These are phyloP conservation scores for Orchestes rusci DNA, from an alignment of 2,888 invertebrate genomes.

Conservation along the genomic window DNA sequence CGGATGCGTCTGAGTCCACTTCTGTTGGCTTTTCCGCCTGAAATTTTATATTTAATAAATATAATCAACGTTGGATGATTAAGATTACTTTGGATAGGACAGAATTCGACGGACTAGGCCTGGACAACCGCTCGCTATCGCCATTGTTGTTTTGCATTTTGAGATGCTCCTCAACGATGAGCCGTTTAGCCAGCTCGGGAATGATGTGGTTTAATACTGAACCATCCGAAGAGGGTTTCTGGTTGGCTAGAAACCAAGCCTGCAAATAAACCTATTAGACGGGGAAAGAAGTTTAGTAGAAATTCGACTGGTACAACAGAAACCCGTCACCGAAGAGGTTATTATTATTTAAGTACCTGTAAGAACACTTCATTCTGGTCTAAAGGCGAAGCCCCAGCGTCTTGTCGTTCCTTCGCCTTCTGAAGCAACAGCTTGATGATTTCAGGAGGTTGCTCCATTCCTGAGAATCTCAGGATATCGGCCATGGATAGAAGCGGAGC, in stretches of 20 bases:
- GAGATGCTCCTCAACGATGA: constrained; percentile 51
- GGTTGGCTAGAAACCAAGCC: constrained; percentile 43
- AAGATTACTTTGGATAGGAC: constrained; percentile 37
- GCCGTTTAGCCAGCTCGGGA: constrained; percentile 51
- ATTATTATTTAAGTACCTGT: constrained; percentile 29
- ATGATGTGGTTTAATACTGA: constrained; percentile 41
- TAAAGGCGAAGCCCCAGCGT: constrained; percentile 40
- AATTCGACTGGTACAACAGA: background rate
- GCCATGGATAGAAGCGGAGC: constrained; percentile 52
- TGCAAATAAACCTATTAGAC: constrained; percentile 43
- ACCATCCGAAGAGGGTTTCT: constrained; percentile 37
- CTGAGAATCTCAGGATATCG: constrained; percentile 52
- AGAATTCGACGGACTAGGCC: constrained; percentile 44
- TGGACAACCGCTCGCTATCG: constrained; percentile 36
- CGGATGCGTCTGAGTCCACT: constrained; percentile 44
- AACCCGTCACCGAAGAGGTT: constrained; percentile 3
- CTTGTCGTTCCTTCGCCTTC: constrained; percentile 42
- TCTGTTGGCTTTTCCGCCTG: constrained; percentile 38
- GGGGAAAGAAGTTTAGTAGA: constrained; percentile 1
- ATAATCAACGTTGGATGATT: background rate
- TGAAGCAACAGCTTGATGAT: constrained; percentile 49
- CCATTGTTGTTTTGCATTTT: constrained; percentile 39
- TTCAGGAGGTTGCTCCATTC: constrained; percentile 47
- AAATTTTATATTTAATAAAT: background rate
- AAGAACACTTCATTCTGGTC: constrained; percentile 42